Conservation (phyloP, 2,888 invertebrate genomes). For the Teinopalpus imperialis region DNA sequence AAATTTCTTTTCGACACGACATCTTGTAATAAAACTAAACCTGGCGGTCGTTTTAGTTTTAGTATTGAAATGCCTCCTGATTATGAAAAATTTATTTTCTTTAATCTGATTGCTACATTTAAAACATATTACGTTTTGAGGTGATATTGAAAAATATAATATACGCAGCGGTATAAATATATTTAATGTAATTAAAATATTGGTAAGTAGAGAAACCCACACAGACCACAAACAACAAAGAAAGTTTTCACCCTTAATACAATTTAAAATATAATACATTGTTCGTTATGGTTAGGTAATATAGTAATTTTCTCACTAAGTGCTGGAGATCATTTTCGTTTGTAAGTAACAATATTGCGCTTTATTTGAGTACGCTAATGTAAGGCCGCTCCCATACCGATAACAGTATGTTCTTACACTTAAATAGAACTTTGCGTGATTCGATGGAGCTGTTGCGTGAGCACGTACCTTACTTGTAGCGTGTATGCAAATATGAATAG, state of each 20-base stretch:
- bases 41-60: not conserved
- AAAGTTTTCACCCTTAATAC: constrained; percentile 13
- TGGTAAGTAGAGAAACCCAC: not conserved
- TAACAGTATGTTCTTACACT: constrained; percentile 17
- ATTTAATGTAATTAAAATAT: not conserved
- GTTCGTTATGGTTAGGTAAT: constrained; percentile 7
- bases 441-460: constrained; percentile 21
- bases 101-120: too few species aligned
- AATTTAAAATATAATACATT: constrained; percentile 13
- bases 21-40: constrained; percentile 7
- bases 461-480: constrained; percentile 21
- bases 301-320: constrained; percentile 4
- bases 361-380: constrained; percentile 24
- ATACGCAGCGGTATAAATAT: not conserved
- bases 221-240: constrained; percentile 3
- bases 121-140: too few species aligned
- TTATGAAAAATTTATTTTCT: not conserved
- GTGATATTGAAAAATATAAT: not conserved
- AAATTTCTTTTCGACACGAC: constrained; percentile 16
- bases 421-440: constrained; percentile 25
- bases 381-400: constrained; percentile 18
- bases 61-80: not conserved
- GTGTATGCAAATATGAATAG: constrained; percentile 32
- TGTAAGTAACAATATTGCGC: constrained; percentile 12
- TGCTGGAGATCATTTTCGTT: constrained; percentile 19